A percentile compares a stretch with the other conserved stretches of the same genome.
Conservation (phyloP, 2,797 vertebrate genomes). For the Poeciliopsis infans region DNA sequence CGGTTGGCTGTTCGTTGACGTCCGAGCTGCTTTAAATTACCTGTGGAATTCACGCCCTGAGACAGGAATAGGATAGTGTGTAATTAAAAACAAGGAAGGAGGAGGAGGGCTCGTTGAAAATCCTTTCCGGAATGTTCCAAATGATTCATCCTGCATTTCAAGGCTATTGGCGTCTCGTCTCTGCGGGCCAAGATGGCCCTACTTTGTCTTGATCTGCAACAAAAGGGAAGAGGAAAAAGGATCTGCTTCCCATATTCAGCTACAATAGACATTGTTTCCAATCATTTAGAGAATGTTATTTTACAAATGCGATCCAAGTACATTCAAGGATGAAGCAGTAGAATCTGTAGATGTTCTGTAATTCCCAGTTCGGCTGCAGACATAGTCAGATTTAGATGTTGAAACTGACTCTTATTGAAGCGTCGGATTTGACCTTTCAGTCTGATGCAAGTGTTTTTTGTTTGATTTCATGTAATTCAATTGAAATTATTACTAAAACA, state of each 20-base stretch:
- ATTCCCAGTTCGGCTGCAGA: slow-evolving; percentile 39
- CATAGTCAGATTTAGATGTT: slow-evolving; percentile 29
- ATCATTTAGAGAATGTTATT: slow-evolving; percentile 48
- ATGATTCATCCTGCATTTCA: slow-evolving; percentile 71
- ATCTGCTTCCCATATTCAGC: slow-evolving; percentile 50
- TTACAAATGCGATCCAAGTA: slow-evolving; percentile 53
- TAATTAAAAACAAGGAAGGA: slow-evolving; percentile 78
- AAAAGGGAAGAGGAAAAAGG: slow-evolving; percentile 57
- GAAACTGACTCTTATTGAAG: slow-evolving; percentile 27
- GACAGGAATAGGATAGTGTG: slow-evolving; percentile 80
- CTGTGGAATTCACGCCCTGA: slow-evolving; percentile 74
- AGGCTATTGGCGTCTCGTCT: slow-evolving; percentile 70
- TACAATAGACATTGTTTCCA: slow-evolving; percentile 48
- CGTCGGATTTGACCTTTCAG: slow-evolving; percentile 49
- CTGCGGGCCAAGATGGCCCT: slow-evolving; percentile 58
- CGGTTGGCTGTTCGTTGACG: slow-evolving; percentile 43
- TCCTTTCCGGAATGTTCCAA: slow-evolving; percentile 79
- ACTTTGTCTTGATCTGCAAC: slow-evolving; percentile 73
- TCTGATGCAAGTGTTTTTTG: slow-evolving; percentile 49
- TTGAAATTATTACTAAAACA: slow-evolving; percentile 61
- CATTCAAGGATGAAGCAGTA: slow-evolving; percentile 58
- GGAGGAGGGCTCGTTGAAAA: slow-evolving; percentile 57
- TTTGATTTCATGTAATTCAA: slow-evolving; percentile 31
- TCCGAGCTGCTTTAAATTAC: slow-evolving; percentile 57
- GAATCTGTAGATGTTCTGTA: not conserved